Conservation (phyloP, 1,140 invertebrate genomes). For the Drosophila prosaltans region DNA sequence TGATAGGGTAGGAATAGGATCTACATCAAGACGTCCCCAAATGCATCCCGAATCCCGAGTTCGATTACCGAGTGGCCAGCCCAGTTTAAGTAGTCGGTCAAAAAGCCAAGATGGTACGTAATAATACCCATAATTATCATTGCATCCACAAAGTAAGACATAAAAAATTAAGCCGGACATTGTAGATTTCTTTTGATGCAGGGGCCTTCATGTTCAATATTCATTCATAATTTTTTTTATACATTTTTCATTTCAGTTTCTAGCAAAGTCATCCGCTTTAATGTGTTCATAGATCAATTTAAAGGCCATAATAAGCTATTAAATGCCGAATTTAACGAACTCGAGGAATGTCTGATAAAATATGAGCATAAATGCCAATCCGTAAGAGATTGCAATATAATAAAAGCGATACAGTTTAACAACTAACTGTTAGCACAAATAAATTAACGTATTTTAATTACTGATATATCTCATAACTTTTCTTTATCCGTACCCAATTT, state of each 20-base stretch:
- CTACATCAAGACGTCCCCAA: background rate
- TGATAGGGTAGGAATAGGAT: constrained; percentile 34
- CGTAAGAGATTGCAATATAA: constrained; percentile 59
- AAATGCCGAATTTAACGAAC: constrained; percentile 48
- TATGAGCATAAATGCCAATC: constrained; percentile 69
- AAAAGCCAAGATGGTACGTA: no score
- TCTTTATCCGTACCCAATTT: no score
- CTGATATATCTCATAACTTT: no score
- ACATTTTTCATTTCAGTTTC: background rate
- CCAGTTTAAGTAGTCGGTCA: background rate
- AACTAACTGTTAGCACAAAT: no score
- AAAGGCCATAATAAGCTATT: constrained; percentile 61
- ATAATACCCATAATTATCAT: no score
- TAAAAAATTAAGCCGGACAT: no score
- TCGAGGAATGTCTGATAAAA: constrained; percentile 56
- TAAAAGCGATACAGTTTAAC: constrained; percentile 26
- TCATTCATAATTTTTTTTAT: no score
- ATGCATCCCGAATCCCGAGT: background rate
- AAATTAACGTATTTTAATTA: no score
- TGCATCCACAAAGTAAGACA: background rate
- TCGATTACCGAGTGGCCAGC: background rate
- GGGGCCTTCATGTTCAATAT: no score
- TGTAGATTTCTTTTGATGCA: no score
- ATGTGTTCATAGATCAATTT: constrained; percentile 52
- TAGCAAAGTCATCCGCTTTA: constrained; percentile 22